Evolutionary conservation across 2,113 vertebrate species (phyloP).

Genomic region (Myrmecobius fasciatus): DNA sequence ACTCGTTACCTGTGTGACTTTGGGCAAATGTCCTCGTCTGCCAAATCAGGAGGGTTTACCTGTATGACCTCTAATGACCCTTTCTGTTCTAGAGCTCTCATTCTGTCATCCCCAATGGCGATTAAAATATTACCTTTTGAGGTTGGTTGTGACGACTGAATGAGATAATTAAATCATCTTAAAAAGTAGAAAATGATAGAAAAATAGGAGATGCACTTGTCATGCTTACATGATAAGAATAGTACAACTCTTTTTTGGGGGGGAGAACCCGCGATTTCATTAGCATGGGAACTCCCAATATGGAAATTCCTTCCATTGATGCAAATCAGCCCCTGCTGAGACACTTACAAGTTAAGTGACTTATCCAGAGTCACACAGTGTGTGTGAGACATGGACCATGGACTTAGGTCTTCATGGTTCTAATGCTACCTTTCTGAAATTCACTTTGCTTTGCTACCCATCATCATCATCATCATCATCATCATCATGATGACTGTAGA

Average conservation of each 20-base stretch:
- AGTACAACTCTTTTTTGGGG: neutral
- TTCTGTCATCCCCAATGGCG: neutral
- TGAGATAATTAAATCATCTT: neutral
- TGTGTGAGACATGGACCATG: neutral
- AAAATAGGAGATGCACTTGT: neutral
- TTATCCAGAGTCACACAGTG: neutral
- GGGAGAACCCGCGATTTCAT: no score
- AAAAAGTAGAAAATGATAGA: neutral
- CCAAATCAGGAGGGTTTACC: neutral
- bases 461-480: neutral
- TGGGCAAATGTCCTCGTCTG: neutral
- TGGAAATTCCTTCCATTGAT: neutral
- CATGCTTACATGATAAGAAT: neutral
- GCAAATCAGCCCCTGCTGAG: neutral
- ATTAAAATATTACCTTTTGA: neutral
- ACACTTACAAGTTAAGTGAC: neutral
- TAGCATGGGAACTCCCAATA: neutral
- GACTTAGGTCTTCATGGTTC: neutral
- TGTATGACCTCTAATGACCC: neutral
- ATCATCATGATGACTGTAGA: no score
- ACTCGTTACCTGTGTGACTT: rapidly evolving
- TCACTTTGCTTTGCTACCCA: no score
- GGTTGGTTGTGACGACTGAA: neutral
- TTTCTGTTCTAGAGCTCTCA: neutral
- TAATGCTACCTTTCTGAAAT: neutral